phyloP scores from a whole-genome alignment of 2,888 invertebrate genomes.

The Drosophila barbarae region DNA sequence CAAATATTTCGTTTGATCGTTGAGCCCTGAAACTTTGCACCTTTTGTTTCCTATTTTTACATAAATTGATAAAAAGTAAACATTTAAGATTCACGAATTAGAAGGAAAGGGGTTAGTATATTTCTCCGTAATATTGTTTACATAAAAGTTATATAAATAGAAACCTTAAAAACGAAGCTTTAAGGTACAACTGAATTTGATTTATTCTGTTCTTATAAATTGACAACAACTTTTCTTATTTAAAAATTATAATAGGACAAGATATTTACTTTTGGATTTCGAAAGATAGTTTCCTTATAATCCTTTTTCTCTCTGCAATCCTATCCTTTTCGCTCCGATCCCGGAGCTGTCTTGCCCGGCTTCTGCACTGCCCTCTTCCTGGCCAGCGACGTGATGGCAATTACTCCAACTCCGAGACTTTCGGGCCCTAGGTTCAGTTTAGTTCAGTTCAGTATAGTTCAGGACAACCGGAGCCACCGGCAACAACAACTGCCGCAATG shows the following conservation, averaged over 20 bases:
- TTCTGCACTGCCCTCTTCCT: constrained; percentile 41
- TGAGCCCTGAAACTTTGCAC: background rate
- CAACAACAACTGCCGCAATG: constrained; percentile 69
- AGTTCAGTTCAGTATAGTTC: constrained; percentile 20
- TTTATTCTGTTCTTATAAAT: too few relatives aligned
- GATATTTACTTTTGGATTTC: too few relatives aligned
- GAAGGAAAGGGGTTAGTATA: background rate
- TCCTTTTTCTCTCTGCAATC: constrained; percentile 16
- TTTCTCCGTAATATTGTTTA: too few relatives aligned
- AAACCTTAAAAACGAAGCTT: too few relatives aligned
- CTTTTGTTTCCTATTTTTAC: background rate
- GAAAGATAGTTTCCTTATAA: background rate
- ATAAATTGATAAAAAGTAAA: background rate
- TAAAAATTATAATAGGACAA: too few relatives aligned
- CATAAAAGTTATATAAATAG: too few relatives aligned
- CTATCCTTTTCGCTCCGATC: constrained; percentile 18
- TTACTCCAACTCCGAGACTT: constrained; percentile 53
- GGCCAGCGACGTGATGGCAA: constrained; percentile 51
- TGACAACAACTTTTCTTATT: too few relatives aligned
- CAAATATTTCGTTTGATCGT: background rate
- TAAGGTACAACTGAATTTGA: too few relatives aligned
- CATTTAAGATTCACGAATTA: background rate
- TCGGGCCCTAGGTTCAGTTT: constrained; percentile 20
- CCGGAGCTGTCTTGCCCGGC: constrained; percentile 27
- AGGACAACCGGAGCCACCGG: constrained; percentile 30